Conservation (phyloP, 2,113 vertebrate species). For the Hemiscyllium ocellatum region DNA sequence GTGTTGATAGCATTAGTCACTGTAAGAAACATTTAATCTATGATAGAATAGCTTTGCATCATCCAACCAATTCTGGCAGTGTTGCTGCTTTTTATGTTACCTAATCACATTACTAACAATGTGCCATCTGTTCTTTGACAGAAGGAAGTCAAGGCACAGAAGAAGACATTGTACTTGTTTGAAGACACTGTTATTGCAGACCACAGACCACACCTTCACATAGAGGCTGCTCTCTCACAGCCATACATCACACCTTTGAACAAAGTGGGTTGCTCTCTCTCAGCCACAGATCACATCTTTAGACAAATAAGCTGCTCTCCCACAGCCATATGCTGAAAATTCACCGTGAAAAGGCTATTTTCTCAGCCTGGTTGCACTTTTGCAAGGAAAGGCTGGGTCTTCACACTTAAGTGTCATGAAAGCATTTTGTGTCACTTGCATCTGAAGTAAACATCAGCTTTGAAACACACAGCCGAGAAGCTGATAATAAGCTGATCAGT, state of each 20-base stretch:
- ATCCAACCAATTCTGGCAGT: neutral
- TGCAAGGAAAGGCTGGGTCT: neutral
- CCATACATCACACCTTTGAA: neutral
- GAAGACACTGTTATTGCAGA: neutral
- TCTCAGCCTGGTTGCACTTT: neutral
- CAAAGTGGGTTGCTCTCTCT: neutral
- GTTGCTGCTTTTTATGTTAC: neutral
- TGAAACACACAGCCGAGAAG: neutral
- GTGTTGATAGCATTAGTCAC: neutral
- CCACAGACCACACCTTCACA: slow-evolving; percentile 22
- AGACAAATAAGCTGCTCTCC: neutral
- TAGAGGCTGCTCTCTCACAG: neutral
- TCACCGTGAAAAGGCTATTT: slow-evolving; percentile 9
- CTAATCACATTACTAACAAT: slow-evolving; percentile 7
- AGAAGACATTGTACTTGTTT: neutral
- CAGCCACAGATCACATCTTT: neutral
- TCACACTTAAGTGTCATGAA: neutral
- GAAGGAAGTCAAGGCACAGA: neutral
- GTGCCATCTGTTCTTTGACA: neutral
- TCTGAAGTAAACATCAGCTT: neutral
- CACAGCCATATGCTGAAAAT: neutral
- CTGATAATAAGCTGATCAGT: neutral
- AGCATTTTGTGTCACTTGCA: neutral
- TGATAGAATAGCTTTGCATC: neutral
- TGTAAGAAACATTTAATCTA: neutral